Conservation (phyloP, 2,113 vertebrate genomes). For the Hippocampus zosterae region DNA sequence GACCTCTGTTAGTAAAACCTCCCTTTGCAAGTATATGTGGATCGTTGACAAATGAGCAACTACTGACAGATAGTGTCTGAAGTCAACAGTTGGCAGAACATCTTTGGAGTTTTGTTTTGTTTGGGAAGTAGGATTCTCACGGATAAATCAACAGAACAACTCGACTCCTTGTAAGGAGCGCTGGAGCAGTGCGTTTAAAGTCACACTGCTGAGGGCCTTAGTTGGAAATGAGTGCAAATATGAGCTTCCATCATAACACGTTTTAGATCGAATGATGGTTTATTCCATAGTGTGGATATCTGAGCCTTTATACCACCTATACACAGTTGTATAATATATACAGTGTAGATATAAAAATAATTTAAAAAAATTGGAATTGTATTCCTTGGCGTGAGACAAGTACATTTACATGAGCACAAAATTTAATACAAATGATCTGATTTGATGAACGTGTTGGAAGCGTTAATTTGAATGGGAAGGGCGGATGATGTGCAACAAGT, state of each 20-base stretch:
- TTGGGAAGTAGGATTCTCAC: neutral
- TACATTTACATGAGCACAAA: conserved; percentile 28
- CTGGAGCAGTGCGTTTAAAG: neutral
- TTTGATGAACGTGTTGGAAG: conserved; percentile 54
- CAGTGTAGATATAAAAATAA: too few species aligned
- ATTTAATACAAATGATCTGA: conserved; percentile 3
- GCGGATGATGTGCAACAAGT: conserved; percentile 67
- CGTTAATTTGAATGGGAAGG: conserved; percentile 70
- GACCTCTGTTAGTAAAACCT: neutral
- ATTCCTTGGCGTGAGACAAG: conserved; percentile 61
- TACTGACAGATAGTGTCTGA: neutral
- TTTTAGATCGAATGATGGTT: neutral
- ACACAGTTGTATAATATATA: too few species aligned
- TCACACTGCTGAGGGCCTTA: neutral
- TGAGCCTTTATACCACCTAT: neutral
- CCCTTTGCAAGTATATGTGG: too few species aligned
- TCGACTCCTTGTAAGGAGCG: neutral
- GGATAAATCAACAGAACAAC: neutral
- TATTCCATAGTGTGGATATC: neutral
- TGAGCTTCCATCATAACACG: neutral
- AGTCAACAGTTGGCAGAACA: neutral
- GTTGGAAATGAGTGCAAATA: neutral
- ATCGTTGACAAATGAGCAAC: neutral
- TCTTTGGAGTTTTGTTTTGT: neutral
- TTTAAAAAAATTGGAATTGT: neutral